These are phyloP conservation scores for Margaritifera margaritifera DNA, from an alignment of 2,888 invertebrate species.

Conservation along the genomic window DNA sequence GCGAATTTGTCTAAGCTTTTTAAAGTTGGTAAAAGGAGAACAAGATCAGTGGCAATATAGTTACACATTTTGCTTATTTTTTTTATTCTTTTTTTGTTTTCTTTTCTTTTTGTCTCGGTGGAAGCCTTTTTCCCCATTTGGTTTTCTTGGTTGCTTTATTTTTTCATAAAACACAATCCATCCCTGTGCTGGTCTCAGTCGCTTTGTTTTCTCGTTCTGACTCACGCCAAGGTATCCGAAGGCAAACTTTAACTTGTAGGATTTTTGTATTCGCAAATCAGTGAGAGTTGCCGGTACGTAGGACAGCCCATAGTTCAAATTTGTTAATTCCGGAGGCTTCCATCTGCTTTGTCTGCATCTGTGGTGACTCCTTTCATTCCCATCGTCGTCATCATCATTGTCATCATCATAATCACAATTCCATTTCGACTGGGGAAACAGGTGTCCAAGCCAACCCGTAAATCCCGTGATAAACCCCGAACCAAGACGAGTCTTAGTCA, in stretches of 20 bases:
- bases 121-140: not conserved
- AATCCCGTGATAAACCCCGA: not conserved
- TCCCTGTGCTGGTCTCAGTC: constrained; percentile 1
- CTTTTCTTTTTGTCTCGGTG: too few relatives aligned
- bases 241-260: not conserved
- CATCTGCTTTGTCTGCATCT: not conserved
- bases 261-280: not conserved
- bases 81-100: too few relatives aligned
- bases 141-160: not conserved
- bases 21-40: too few relatives aligned
- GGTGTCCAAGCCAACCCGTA: not conserved
- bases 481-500: not conserved
- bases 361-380: not conserved
- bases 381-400: too few relatives aligned
- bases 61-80: too few relatives aligned
- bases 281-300: not conserved
- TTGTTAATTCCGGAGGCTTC: not conserved
- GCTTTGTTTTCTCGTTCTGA: not conserved
- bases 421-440: not conserved
- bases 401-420: too few relatives aligned
- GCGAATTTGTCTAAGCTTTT: too few relatives aligned
- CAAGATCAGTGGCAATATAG: too few relatives aligned
- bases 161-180: constrained; percentile 2
- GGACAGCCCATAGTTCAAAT: not conserved
- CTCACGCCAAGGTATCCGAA: not conserved